Evolutionary conservation across 2,113 vertebrate species (phyloP), one percentile per base, ranked within the genome.

Genomic region (Dryoscopus gambensis): DNA sequence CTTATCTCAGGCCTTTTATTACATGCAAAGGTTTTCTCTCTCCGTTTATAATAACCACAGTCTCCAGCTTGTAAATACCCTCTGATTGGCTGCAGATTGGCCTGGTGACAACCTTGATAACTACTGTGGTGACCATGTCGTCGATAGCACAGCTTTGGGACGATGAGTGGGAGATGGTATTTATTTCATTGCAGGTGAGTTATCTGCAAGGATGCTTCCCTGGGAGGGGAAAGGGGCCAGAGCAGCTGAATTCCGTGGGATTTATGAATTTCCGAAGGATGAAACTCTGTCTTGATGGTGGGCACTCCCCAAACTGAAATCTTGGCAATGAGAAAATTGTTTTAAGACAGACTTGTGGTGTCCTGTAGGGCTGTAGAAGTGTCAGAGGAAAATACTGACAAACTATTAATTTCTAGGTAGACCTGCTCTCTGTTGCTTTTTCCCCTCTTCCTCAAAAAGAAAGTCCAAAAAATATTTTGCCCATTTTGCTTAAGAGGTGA

Each of bases 81-180:
- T 62, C 10, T 11, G 69, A 6, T 94, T 75, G 77, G 20, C 92
- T 97, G 15, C 97, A 99, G 99, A 98, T 99, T 33, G 99, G 98
- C 22, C 98, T 99, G 87, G 76, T 98, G 86, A 98, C 98, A 2
- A 98, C 98, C 33, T 94, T 99, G 91, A 97, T 98, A 78, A 98
- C 98, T 28, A 99, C 98, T 0, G 97, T 99, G 88, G 98, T 99
- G 73, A 99, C 99, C n/a, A 97, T 99, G 89, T 97, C 99, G 10
- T 99, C 99, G 1, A 97, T 99, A 62, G 98, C 98, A 46, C 98
- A 99, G 96, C 93, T 99, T 9, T 99, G 99, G 99, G 97, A 98
- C 4, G 98, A 99, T 0, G 99, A 99, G 80, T 99, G 99, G 99
- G 98, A 98, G 74, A 98, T 99, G 90, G 97, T 99, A 25, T 92